Percentiles rank a stretch among this genome's conserved stretches.
phyloP scores from a whole-genome alignment of 2,113 vertebrate genomes.

The Podarcis muralis region DNA sequence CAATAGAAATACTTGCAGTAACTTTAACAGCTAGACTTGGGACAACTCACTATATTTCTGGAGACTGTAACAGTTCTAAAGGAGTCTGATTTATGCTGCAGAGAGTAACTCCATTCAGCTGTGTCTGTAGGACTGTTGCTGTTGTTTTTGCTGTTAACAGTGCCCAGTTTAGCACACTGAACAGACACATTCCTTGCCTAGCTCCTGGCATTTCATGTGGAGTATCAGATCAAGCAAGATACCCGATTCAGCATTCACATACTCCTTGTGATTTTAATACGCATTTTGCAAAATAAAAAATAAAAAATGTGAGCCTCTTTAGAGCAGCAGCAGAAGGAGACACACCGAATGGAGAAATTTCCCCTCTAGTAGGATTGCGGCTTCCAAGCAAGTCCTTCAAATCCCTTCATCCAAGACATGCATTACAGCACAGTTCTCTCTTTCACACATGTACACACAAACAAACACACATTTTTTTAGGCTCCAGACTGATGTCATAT shows the following conservation, averaged over 20 bases:
- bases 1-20: no score
- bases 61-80: not conserved
- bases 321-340: not conserved
- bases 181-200: not conserved
- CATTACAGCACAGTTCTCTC: not conserved
- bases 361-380: not conserved
- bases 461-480: no score
- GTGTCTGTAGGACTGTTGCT: not conserved
- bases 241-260: not conserved
- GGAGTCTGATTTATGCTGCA: not conserved
- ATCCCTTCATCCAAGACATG: not conserved
- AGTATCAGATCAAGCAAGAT: not conserved
- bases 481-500: not conserved
- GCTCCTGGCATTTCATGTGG: not conserved
- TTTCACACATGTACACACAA: no score
- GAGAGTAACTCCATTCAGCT: not conserved
- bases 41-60: not conserved
- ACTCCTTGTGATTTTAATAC: not conserved
- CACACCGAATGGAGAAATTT: not conserved
- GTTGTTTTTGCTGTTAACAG: not conserved
- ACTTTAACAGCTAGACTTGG: not conserved
- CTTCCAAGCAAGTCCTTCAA: not conserved
- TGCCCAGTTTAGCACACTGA: not conserved
- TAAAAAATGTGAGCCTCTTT: not conserved
- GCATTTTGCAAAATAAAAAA: not conserved